Base-by-base conservation (phyloP, 2,113 vertebrate species). In the Dromaius novaehollandiae region DNA sequence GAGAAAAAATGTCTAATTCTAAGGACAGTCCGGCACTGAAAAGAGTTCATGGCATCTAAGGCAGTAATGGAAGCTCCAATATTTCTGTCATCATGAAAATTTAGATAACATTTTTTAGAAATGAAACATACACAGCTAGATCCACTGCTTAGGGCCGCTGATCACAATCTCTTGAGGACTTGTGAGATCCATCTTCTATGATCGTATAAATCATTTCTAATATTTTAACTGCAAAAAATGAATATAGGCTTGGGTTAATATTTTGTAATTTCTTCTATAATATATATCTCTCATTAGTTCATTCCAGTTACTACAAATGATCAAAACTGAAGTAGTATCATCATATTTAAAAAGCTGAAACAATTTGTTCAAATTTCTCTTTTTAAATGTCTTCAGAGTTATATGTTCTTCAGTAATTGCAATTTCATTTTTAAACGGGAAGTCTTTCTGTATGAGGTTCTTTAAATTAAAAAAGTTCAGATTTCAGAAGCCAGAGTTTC, bases 91-190 rank as follows among this genome's bases (percentile, higher is more conserved):
- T 28, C 48, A 40, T 17, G 25, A 70, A 56, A 48, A 44, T 2
- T 22, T 13, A 5, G 6, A 38, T 18, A 71, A 55, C 9, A n/a
- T 19, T 25, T 75, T 4, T 58, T 9, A 92, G 42, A 95, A 76
- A 64, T 24, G 1, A 55, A 22, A 76, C 2, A 32, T 4, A 32
- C 9, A 71, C 2, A 55, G 7, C 2, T 13, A 53, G 19, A 71
- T 25, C 24, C 9, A 36, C 15, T 36, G 36, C 6, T 16, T 1
- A 80, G 1, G 6, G 3, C 11, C 25, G 2, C 7, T 9, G 9
- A 1, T 26, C 73, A 46, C 12, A 21, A 6, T 19, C 6, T 34
- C 20, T 30, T 60, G 13, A 40, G 20, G 46, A 55, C 4, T 5
- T 13, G 56, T 21, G 7, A 24, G 40, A 65, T 9, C 56, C n/a